These are phyloP conservation scores for Meloidogyne chitwoodi DNA, from an alignment of 1,140 invertebrate genomes.

Conservation along the genomic window DNA sequence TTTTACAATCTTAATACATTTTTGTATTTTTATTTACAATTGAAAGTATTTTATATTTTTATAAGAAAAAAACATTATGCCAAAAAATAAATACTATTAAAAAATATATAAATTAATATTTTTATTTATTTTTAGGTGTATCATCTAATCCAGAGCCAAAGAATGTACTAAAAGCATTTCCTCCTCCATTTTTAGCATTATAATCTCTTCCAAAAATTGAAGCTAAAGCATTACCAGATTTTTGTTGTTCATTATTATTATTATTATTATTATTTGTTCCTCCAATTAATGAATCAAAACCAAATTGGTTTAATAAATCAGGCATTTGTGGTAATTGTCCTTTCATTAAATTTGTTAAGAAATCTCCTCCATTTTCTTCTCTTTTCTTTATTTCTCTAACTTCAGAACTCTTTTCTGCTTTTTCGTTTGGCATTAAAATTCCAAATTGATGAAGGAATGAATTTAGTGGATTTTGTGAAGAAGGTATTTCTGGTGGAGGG, in stretches of 20 bases:
- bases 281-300: constrained; percentile 4
- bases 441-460: constrained; percentile 13
- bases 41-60: too few relatives aligned
- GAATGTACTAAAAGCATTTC: background rate
- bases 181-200: background rate
- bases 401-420: background rate
- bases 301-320: constrained; percentile 8
- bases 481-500: constrained; percentile 6
- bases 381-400: background rate
- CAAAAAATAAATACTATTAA: too few relatives aligned
- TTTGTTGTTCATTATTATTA: background rate
- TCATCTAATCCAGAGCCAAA: constrained; percentile 18
- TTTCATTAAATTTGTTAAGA: constrained; percentile 5
- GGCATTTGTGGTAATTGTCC: constrained; percentile 21
- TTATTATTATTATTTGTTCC: too few relatives aligned
- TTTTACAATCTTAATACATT: too few relatives aligned
- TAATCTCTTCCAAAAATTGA: background rate
- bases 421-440: background rate
- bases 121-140: background rate
- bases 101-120: background rate
- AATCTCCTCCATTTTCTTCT: background rate
- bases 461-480: constrained; percentile 10
- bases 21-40: too few relatives aligned
- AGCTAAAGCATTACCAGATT: constrained; percentile 16
- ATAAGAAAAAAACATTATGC: too few relatives aligned